Evolutionary conservation across 2,113 vertebrate species (phyloP).

Genomic region (Myodes glareolus): DNA sequence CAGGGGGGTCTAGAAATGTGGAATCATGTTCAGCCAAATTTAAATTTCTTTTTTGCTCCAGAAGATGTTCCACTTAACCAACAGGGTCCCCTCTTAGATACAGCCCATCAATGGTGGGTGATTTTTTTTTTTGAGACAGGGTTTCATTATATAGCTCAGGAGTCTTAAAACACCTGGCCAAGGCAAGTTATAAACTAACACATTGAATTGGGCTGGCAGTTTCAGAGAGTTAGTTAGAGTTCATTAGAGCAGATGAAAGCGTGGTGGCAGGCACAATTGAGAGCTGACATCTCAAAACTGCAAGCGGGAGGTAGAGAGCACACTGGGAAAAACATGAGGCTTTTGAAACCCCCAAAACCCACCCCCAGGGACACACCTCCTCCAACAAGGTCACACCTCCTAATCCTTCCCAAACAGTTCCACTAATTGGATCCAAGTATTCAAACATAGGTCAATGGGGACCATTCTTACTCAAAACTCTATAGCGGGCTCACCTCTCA

Average conservation of each 20-base stretch:
- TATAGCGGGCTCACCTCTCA: background rate
- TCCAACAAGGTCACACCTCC: background rate
- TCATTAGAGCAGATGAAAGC: background rate
- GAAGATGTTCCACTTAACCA: background rate
- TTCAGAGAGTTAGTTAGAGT: background rate
- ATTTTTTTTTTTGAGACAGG: background rate
- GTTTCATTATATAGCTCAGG: background rate
- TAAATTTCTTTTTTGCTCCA: background rate
- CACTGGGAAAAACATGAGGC: background rate
- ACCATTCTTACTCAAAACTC: background rate
- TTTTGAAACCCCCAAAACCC: background rate
- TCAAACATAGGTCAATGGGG: background rate
- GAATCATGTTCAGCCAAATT: background rate
- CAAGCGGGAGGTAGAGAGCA: background rate
- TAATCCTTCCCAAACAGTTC: background rate
- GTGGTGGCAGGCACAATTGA: background rate
- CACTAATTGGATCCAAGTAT: background rate
- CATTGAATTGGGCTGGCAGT: background rate
- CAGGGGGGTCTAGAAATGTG: background rate
- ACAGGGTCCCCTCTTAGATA: background rate
- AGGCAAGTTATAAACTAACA: background rate
- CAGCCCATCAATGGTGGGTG: background rate
- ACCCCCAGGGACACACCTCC: background rate
- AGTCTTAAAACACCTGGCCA: background rate
- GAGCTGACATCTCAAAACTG: background rate